Percentiles rank a stretch among this genome's conserved stretches.
These are phyloP conservation scores for Haemorhous mexicanus DNA, from an alignment of 2,113 vertebrate genomes.

Conservation along the genomic window DNA sequence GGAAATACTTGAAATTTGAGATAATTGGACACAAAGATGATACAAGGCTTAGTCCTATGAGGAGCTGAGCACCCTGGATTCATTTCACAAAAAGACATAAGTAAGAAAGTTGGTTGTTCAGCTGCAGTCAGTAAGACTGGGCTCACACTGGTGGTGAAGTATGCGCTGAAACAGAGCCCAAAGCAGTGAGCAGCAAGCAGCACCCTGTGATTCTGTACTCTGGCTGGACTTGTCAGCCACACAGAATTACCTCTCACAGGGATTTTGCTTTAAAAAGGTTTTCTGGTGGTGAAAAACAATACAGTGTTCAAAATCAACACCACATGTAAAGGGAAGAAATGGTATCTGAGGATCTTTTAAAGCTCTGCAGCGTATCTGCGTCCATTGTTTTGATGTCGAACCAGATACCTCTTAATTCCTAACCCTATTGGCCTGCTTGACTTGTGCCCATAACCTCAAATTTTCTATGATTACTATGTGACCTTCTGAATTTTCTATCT, in stretches of 20 bases:
- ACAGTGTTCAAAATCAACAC: background rate
- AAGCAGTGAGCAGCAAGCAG: background rate
- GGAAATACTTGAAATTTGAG: conserved; percentile 25
- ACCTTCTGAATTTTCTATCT: background rate
- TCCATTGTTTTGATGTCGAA: background rate
- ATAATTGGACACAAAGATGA: background rate
- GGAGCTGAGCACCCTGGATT: background rate
- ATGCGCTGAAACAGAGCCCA: background rate
- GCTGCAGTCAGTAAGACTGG: background rate
- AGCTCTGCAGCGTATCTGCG: background rate
- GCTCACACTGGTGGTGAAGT: background rate
- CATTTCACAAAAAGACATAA: background rate
- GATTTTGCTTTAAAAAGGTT: conserved; percentile 9
- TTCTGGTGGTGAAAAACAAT: background rate
- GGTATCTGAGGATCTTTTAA: background rate
- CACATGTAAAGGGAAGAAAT: background rate
- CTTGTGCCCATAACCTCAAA: background rate
- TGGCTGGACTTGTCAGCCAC: background rate
- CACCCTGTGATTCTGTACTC: background rate
- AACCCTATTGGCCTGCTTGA: background rate
- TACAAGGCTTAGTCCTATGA: background rate
- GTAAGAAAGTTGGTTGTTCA: background rate
- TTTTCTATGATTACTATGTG: background rate
- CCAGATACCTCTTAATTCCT: background rate
- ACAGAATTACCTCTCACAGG: background rate